Evolutionary conservation across 1,140 invertebrate species (phyloP).

Genomic region (Drosophila sproati): DNA sequence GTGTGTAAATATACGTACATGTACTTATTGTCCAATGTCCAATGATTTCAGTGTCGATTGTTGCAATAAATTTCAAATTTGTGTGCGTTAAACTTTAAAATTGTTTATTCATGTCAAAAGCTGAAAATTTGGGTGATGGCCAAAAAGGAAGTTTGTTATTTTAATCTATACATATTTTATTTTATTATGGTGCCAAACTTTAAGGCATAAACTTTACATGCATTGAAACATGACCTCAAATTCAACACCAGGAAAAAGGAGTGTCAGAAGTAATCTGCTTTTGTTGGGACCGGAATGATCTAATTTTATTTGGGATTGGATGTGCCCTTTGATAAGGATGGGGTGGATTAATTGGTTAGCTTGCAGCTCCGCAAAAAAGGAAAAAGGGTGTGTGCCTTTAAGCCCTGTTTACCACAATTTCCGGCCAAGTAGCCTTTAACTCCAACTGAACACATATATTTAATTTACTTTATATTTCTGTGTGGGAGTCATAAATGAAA

Average conservation of each 20-base stretch:
- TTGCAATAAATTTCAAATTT: conserved; percentile 53
- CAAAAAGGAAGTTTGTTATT: not conserved
- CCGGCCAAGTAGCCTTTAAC: conserved; percentile 49
- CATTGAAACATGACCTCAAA: conserved; percentile 42
- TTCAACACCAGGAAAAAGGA: conserved; percentile 43
- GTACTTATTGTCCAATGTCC: conserved; percentile 27
- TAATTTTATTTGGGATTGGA: not conserved
- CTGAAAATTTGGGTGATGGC: conserved; percentile 4
- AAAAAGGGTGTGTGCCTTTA: conserved; percentile 41
- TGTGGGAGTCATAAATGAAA: no score
- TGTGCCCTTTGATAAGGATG: conserved; percentile 33
- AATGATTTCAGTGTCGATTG: conserved; percentile 41
- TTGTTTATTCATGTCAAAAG: conserved; percentile 23
- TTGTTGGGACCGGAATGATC: conserved; percentile 7
- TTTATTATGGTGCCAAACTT: conserved; percentile 28
- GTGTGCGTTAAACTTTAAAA: conserved; percentile 29
- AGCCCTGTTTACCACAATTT: conserved; percentile 48
- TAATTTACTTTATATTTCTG: conserved; percentile 25
- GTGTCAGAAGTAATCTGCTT: conserved; percentile 20
- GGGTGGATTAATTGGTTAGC: conserved; percentile 72
- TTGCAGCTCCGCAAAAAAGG: conserved; percentile 18
- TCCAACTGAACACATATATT: conserved; percentile 57
- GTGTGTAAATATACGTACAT: conserved; percentile 51
- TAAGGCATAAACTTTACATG: conserved; percentile 50
- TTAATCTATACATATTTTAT: not conserved